Percentiles rank a stretch among this genome's conserved stretches.
phyloP scores from a whole-genome alignment of 2,113 vertebrate genomes.

The Laticauda colubrina region DNA sequence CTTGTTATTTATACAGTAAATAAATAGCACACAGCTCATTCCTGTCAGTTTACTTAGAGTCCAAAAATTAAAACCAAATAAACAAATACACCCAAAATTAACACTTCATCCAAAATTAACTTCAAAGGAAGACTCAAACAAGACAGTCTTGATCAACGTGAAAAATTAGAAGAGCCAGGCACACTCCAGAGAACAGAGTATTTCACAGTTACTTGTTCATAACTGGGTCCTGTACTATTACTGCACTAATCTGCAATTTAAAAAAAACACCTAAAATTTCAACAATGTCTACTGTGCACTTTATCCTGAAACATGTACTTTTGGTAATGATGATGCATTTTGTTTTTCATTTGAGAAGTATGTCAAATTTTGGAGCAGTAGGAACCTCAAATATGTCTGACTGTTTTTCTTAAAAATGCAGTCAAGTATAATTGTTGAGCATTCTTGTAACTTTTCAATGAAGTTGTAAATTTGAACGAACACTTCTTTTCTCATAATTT shows the following conservation, averaged over 20 bases:
- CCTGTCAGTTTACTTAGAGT: neutral
- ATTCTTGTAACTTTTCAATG: neutral
- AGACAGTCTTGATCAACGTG: neutral
- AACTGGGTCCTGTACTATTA: neutral
- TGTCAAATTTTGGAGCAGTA: neutral
- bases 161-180: neutral
- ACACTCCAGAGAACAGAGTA: neutral
- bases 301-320: neutral
- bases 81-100: neutral
- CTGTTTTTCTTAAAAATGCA: neutral
- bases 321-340: neutral
- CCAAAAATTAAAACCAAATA: neutral
- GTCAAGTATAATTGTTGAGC: neutral
- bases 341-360: neutral
- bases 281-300: neutral
- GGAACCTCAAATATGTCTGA: neutral
- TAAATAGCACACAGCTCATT: neutral
- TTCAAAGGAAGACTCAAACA: neutral
- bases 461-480: neutral
- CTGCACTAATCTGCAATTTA: neutral
- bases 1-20: neutral
- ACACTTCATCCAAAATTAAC: neutral
- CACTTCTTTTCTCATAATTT: fast-evolving
- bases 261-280: too few species aligned
- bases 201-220: neutral